Conservation (phyloP, 2,797 vertebrate species). For the Sebastes reedi region DNA sequence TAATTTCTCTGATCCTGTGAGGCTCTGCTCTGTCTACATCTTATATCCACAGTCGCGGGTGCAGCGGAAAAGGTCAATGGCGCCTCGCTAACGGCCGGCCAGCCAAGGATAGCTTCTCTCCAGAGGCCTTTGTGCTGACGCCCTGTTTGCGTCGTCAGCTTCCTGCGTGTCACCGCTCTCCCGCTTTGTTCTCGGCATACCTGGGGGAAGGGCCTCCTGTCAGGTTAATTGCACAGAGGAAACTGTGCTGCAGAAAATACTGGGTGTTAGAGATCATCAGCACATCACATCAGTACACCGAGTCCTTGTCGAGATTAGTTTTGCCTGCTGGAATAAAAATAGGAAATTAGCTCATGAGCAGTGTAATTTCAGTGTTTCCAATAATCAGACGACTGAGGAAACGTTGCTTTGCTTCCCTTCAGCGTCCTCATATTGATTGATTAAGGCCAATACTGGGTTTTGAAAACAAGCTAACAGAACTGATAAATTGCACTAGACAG, state of each 20-base stretch:
- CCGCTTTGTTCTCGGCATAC: slow-evolving; percentile 29
- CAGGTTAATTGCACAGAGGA: slow-evolving; percentile 48
- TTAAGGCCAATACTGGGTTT: not conserved
- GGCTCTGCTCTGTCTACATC: slow-evolving; percentile 24
- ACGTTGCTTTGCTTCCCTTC: not conserved
- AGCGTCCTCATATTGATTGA: not conserved
- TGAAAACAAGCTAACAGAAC: not conserved
- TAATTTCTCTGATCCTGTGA: not conserved
- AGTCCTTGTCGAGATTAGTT: not conserved
- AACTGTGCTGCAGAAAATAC: slow-evolving; percentile 20
- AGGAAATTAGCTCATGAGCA: not conserved
- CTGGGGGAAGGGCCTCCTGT: slow-evolving; percentile 48
- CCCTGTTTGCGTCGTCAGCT: slow-evolving; percentile 34
- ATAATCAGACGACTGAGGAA: not conserved
- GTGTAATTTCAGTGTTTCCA: not conserved
- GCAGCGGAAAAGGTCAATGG: slow-evolving; percentile 50
- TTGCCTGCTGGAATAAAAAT: not conserved
- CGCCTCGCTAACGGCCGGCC: slow-evolving; percentile 18
- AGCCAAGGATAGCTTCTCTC: slow-evolving; percentile 50
- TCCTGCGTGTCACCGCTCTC: slow-evolving; percentile 17
- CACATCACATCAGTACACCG: not conserved
- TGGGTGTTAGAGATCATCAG: not conserved
- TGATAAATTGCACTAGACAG: not conserved
- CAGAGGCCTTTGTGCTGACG: slow-evolving; percentile 49
- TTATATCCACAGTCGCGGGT: slow-evolving; percentile 2